phyloP scores from a whole-genome alignment of 2,113 vertebrate genomes.

The Anguilla rostrata region DNA sequence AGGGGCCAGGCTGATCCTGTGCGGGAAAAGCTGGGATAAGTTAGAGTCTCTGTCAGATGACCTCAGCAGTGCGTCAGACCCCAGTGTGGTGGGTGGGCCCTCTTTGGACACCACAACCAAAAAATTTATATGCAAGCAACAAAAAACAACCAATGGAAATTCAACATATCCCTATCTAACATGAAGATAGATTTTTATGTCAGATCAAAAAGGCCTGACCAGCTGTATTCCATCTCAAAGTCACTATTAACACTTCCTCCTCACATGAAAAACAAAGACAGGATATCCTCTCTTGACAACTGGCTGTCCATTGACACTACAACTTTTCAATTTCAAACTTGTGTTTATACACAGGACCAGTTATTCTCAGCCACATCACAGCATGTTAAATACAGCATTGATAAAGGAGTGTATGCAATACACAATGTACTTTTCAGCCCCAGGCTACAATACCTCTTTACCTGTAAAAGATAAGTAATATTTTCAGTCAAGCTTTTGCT shows the following conservation, averaged over 20 bases:
- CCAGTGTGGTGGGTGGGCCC: constrained; percentile 74
- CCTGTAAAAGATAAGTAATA: neutral
- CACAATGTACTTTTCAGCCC: neutral
- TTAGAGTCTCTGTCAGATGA: constrained; percentile 83
- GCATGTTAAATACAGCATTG: neutral
- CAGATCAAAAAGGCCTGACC: constrained; percentile 14
- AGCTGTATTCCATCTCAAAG: constrained; percentile 5
- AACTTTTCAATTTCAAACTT: constrained; percentile 27
- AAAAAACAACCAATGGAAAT: neutral
- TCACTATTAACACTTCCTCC: constrained; percentile 48
- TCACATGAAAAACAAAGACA: constrained; percentile 61
- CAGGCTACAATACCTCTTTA: neutral
- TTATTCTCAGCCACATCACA: neutral
- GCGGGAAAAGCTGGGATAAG: constrained; percentile 87
- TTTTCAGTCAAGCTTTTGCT: neutral
- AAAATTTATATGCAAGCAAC: neutral
- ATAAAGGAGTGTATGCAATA: neutral
- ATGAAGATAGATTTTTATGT: neutral
- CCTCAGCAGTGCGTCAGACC: constrained; percentile 79
- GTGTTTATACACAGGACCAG: neutral
- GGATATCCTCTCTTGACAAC: constrained; percentile 65
- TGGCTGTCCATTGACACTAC: constrained; percentile 46
- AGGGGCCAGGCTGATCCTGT: constrained; percentile 88
- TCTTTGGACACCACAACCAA: neutral
- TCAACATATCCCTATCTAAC: neutral